A percentile compares a stretch with the other conserved stretches of the same genome.
Conservation (phyloP, 2,797 vertebrate genomes). For the Macroramphosus scolopax region DNA sequence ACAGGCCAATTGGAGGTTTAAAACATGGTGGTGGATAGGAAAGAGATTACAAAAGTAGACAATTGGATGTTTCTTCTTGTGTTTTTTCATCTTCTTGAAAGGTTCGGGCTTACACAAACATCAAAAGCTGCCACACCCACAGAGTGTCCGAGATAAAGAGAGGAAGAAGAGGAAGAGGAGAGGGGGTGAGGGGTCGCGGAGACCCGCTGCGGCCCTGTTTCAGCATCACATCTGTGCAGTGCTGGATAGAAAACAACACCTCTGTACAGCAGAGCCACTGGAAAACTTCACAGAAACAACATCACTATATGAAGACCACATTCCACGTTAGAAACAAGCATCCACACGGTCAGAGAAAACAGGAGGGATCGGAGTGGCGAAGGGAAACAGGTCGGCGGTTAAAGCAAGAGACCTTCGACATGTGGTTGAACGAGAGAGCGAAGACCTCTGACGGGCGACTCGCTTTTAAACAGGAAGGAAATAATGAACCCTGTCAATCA, state of each 20-base stretch:
- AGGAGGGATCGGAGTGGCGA: slow-evolving; percentile 26
- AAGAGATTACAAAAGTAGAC: slow-evolving; percentile 69
- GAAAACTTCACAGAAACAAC: slow-evolving; percentile 70
- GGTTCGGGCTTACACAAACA: slow-evolving; percentile 57
- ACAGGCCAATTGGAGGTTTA: slow-evolving; percentile 50
- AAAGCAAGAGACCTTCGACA: slow-evolving; percentile 49
- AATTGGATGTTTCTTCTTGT: slow-evolving; percentile 40
- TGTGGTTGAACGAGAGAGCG: slow-evolving; percentile 24
- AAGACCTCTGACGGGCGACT: slow-evolving; percentile 25
- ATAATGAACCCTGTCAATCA: slow-evolving; percentile 3
- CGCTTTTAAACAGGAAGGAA: slow-evolving; percentile 17
- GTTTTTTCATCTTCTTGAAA: slow-evolving; percentile 32
- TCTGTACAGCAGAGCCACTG: slow-evolving; percentile 70
- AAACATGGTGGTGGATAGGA: slow-evolving; percentile 56
- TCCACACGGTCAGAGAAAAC: slow-evolving; percentile 41
- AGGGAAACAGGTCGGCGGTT: slow-evolving; percentile 36
- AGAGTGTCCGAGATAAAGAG: slow-evolving; percentile 49
- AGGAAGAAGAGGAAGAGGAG: slow-evolving; percentile 9
- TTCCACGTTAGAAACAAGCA: slow-evolving; percentile 69
- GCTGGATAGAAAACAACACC: slow-evolving; percentile 67
- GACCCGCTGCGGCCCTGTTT: slow-evolving; percentile 33
- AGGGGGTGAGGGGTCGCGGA: slow-evolving; percentile 8
- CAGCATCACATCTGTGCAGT: slow-evolving; percentile 53
- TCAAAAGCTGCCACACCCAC: slow-evolving; percentile 67
- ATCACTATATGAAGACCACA: slow-evolving; percentile 69